These are phyloP conservation scores for Penaeus vannamei DNA, from an alignment of 1,140 invertebrate species.

Conservation along the genomic window DNA sequence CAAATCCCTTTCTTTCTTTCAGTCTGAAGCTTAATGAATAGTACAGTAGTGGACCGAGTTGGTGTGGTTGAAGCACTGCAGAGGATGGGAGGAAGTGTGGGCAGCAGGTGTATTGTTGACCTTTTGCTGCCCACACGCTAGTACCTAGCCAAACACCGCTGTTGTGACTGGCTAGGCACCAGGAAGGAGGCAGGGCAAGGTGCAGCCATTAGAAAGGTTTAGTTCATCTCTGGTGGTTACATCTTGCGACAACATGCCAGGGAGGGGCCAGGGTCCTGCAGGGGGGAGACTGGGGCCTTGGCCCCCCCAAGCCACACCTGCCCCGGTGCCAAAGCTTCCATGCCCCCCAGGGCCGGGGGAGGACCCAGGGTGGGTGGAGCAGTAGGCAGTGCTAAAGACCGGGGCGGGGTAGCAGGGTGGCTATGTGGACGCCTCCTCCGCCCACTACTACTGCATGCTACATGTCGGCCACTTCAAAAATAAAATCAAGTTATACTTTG, in stretches of 20 bases:
- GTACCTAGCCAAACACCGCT: constrained; percentile 51
- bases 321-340: constrained; percentile 53
- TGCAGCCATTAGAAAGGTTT: constrained; percentile 31
- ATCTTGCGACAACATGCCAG: constrained; percentile 58
- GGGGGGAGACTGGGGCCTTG: constrained; percentile 65
- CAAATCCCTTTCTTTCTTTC: constrained; percentile 59
- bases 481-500: constrained; percentile 65
- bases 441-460: constrained; percentile 54
- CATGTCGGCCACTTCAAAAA: constrained; percentile 62
- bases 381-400: constrained; percentile 54
- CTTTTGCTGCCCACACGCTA: constrained; percentile 59
- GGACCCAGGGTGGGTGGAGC: constrained; percentile 60
- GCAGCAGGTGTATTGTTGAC: constrained; percentile 64
- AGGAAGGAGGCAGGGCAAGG: constrained; percentile 51
- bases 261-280: constrained; percentile 63
- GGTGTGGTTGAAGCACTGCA: constrained; percentile 64
- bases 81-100: constrained; percentile 52
- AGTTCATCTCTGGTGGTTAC: constrained; percentile 16
- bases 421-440: constrained; percentile 47
- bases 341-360: constrained; percentile 64
- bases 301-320: constrained; percentile 59
- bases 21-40: constrained; percentile 56
- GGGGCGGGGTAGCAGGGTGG: constrained; percentile 47
- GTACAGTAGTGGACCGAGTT: constrained; percentile 52
- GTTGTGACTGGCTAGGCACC: constrained; percentile 49